Evolutionary conservation across 2,888 invertebrate genomes (phyloP), one percentile per base, ranked within the genome.

Genomic region (Oeneis ivallda): DNA sequence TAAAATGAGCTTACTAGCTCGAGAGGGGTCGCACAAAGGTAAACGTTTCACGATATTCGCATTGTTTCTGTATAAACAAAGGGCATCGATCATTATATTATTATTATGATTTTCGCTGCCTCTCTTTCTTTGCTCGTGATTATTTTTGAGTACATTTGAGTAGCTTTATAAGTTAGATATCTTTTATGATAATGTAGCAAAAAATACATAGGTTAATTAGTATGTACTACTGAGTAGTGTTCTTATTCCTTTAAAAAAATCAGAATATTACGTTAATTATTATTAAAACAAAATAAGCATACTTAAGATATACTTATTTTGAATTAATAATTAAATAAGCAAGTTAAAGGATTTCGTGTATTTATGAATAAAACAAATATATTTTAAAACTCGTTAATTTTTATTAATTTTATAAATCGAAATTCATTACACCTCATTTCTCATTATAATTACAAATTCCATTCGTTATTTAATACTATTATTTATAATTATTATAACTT

Each of bases 391-490:
- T 90, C 90, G 84, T 89, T 86, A 89, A 89, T 89, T 90, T 88
- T 91, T 91, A 91, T 90, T 90, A 86, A 87, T 89, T 90, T 90
- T 90, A 90, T 90, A 91, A 91, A 91, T 91, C 82, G 89, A 90
- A 91, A 89, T 87, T 90, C 86, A 89, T 89, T 89, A 90, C 89
- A 90, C 84, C 86, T 83, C 81, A 79, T 81, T 79, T 80, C 83
- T 84, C 84, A 76, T 82, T 85, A 88, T 89, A 89, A 80, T 91
- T 91, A 91, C 91, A 91, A 91, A 91, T 91, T 89, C 91, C 90
- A 86, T 80, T 83, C 82, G 80, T 82, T 82, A 80, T 84, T 54
- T 87, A 86, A 78, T 82, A 84, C 78, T 81, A 80, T 81, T 83
- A 86, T 87, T 86, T 87, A 86, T 88, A 85, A 82, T 86, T 81